Evolutionary conservation across 2,888 invertebrate species (phyloP).

Genomic region (Nymphalis c-album): DNA sequence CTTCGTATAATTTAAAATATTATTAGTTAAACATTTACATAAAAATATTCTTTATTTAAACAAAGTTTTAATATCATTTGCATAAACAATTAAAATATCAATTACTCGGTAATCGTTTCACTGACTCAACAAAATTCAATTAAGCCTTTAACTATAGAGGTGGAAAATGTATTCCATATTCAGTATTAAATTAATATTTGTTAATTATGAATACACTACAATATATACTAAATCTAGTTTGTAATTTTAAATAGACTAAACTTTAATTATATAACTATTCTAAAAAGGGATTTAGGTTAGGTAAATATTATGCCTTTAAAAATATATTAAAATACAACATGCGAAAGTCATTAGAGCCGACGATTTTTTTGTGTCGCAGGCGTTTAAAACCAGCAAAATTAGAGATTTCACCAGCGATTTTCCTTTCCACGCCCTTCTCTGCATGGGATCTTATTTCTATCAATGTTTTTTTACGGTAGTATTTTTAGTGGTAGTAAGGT

Average conservation of each 20-base stretch:
- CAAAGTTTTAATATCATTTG: conserved; percentile 37
- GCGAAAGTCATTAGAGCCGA: too few relatives aligned
- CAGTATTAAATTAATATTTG: conserved; percentile 50
- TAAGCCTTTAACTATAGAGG: conserved; percentile 56
- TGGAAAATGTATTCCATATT: conserved; percentile 58
- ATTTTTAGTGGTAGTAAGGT: too few relatives aligned
- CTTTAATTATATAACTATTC: neutral
- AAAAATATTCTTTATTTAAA: conserved; percentile 28
- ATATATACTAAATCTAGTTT: neutral
- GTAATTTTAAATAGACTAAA: neutral
- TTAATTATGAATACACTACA: conserved; percentile 39
- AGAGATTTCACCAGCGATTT: too few relatives aligned
- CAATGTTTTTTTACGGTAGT: too few relatives aligned
- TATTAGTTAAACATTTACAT: conserved; percentile 3
- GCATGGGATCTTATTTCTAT: too few relatives aligned
- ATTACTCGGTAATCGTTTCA: conserved; percentile 52
- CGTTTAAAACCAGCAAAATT: too few relatives aligned
- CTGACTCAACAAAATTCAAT: conserved; percentile 61
- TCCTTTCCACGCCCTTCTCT: too few relatives aligned
- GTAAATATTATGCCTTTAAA: too few relatives aligned
- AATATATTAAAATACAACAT: neutral
- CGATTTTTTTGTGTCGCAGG: too few relatives aligned
- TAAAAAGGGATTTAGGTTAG: too few relatives aligned
- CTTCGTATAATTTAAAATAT: conserved; percentile 5
- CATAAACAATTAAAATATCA: conserved; percentile 63